Evolutionary conservation across 2,113 vertebrate species (phyloP), one percentile per base, ranked within the genome.

Genomic region (Colius striatus): DNA sequence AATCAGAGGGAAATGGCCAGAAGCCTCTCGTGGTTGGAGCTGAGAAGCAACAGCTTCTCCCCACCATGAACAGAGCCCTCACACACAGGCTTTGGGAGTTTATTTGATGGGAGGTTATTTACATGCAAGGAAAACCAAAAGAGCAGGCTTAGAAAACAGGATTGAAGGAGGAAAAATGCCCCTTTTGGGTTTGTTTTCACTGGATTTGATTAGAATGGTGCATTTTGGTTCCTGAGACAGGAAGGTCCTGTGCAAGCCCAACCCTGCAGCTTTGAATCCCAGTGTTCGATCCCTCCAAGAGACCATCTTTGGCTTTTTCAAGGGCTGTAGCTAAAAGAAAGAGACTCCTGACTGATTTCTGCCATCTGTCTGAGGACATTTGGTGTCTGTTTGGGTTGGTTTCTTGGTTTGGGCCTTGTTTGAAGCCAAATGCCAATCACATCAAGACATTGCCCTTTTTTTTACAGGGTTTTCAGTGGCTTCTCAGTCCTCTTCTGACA

Each of bases 261-360:
- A 29, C 50, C 60, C 45, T 55, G 82, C 88, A 55, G 48, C 72
- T n/a, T n/a, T n/a, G n/a, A n/a, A n/a, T n/a, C n/a, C n/a, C n/a
- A n/a, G 0, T 47, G 32, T 51, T 81, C 58, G 10, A 0, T 43
- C 20, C 61, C 90, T 86, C 17, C 29, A 36, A 41, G 63, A 77
- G 63, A 47, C 73, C 36, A 3, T 16, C 36, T n/a, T 87, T 72
- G 63, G 63, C 95, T 95, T 97, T 97, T 73, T 94, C 94, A 94
- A 97, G 95, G 96, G 94, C 94, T 98, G 95, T 98, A 97, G 97
- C 97, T 98, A 30, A 92, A 55, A 83, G 41, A 92, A 41, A 87
- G 41, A n/a, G 36, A 71, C 88, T 96, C 89, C 76, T 92, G 75
- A 90, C 90, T 95, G 81, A 89, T 90, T 94, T 90, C 74, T 82